Evolutionary conservation across 2,888 invertebrate species (phyloP), one percentile per base, ranked within the genome.

Genomic region (Patella depressa): DNA sequence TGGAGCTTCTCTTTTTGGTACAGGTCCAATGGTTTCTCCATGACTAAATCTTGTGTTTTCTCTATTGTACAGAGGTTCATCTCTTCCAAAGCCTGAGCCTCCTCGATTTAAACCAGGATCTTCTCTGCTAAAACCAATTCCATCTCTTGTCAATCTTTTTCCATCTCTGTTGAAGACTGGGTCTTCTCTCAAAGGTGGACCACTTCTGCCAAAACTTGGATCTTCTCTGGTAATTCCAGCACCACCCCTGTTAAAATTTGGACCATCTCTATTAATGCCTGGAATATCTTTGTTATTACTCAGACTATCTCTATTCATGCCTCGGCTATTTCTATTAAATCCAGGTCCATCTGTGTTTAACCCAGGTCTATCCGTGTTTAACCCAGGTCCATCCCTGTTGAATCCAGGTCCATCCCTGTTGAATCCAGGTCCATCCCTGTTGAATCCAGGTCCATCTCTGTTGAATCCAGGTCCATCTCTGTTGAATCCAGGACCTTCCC

Each of bases 181-280:
- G 45, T 45, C 45, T 45, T 45, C 45, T 65, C 65, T 24, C 19
- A 65, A 19, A 65, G 65, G n/a, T 24, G 65, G 65, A 12, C 65
- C 65, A 12, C 24, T 24, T 19, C 65, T 65, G 65, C 76, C 65
- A 55, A 65, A 65, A 11, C 65, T 29, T 14, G 65, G 72, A 57
- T 75, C 72, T 74, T 74, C 78, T 54, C 78, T 74, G n/a, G 65
- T 72, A 12, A 53, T 29, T 72, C 53, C 45, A 11, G 3, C 53
- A 5, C n/a, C 45, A 53, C 34, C 34, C n/a, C 45, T 45, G n/a
- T 53, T 72, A n/a, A 12, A n/a, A 19, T 24, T n/a, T 14, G 9
- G 15, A 72, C 34, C 72, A 15, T 53, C 72, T 53, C 53, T 53
- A 17, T 15, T 24, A n/a, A n/a, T 45, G 11, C n/a, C 19, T 24